Percentiles rank a stretch among this genome's conserved stretches.
Evolutionary conservation across 2,888 invertebrate genomes (phyloP).

Genomic region (Scelioninae gen. 1): DNA sequence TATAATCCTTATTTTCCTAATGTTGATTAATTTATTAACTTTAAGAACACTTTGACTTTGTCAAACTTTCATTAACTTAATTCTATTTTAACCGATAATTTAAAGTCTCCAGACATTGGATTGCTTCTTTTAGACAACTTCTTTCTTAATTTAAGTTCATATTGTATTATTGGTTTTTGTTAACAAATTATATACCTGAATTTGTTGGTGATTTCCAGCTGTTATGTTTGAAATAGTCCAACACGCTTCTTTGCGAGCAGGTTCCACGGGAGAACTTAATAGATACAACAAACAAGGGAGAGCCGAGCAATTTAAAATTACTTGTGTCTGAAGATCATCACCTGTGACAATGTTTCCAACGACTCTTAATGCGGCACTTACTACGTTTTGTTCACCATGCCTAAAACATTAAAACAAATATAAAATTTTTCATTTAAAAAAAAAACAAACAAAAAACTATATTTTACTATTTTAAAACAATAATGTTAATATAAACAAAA

Average conservation of each 20-base stretch:
- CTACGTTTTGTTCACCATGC: slow-evolving; percentile 92
- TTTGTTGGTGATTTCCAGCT: slow-evolving; percentile 96
- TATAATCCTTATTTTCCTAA: no score
- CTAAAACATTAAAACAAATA: slow-evolving; percentile 83
- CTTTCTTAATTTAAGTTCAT: no score
- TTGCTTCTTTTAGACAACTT: no score
- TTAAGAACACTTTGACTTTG: no score
- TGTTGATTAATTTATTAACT: no score
- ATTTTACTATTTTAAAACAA: no score
- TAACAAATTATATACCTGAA: slow-evolving; percentile 87
- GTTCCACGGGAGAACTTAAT: slow-evolving; percentile 91
- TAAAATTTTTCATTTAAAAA: background rate
- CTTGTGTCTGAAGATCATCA: slow-evolving; percentile 97
- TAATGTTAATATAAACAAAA: background rate
- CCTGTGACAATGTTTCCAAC: slow-evolving; percentile 99
- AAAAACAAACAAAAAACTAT: no score
- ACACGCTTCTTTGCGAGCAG: slow-evolving; percentile 96
- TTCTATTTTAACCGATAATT: no score
- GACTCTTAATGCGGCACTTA: slow-evolving; percentile 96
- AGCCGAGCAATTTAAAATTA: slow-evolving; percentile 95
- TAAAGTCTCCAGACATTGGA: no score
- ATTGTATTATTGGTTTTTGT: no score
- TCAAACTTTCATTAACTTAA: no score
- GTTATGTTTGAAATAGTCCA: slow-evolving; percentile 99
- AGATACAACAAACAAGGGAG: slow-evolving; percentile 93